These are phyloP conservation scores for Perca schrenkii DNA, from an alignment of 2,113 vertebrate species.

Conservation along the genomic window DNA sequence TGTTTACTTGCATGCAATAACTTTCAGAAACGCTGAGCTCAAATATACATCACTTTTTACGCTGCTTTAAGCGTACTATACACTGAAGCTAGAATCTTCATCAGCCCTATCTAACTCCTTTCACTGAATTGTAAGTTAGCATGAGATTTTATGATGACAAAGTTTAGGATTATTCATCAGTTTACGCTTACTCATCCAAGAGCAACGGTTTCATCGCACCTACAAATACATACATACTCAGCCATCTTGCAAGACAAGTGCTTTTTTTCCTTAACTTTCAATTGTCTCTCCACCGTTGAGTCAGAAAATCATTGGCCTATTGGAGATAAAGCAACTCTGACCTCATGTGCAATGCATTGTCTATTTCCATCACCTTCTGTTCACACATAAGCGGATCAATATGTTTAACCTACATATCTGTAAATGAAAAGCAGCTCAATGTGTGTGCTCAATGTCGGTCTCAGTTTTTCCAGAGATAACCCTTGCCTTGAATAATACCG, in stretches of 20 bases:
- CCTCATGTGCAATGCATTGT: background rate
- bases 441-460: background rate
- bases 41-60: background rate
- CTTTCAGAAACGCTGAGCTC: background rate
- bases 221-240: background rate
- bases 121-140: background rate
- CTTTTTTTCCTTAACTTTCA: background rate
- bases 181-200: background rate
- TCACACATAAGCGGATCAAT: background rate
- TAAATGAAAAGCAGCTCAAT: background rate
- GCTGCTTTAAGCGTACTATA: background rate
- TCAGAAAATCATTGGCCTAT: slow-evolving; percentile 18
- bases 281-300: background rate
- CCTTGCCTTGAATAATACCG: background rate
- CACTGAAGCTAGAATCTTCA: background rate
- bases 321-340: slow-evolving; percentile 24
- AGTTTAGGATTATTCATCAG: background rate
- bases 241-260: background rate
- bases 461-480: background rate
- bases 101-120: background rate
- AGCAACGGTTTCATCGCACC: background rate
- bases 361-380: slow-evolving; percentile 16
- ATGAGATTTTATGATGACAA: background rate
- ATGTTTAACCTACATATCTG: slow-evolving; percentile 3
- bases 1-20: background rate